Base-by-base conservation (phyloP, 2,888 invertebrate genomes). In the Terebella lapidaria region DNA sequence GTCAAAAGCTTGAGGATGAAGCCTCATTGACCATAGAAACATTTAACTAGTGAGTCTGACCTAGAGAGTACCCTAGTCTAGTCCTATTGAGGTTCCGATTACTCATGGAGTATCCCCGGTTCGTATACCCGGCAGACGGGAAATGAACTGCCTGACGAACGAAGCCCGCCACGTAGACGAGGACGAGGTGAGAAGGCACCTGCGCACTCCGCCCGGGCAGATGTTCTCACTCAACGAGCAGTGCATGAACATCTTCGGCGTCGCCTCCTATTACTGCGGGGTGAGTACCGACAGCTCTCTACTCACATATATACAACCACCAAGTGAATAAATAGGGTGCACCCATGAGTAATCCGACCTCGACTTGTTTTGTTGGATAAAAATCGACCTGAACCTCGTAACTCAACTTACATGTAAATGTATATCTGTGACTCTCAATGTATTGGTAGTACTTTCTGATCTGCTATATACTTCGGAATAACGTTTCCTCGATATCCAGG, bases 191-290 rank as follows among this genome's bases (percentile, higher is more conserved):
- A 46, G 54, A 5, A 58, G 27, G 22, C 18, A 42, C 3, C 27
- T 30, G 2, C 30, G 54, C 24, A 53, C 47, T 10, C 61, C 68
- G n/a, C 73, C 74, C 1, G 76, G 76, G 0, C 72, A 75, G 57
- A 55, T 67, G 18, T 68, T 69, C 54, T 58, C 62, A 26, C 69
- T 72, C 5, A 73, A 76, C 58, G 67, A 70, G 3, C 76, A 76
- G 59, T 76, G 76, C 51, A 60, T 66, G 26, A 62, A 69, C 51
- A 70, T 73, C 18, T 72, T 71, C 67, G 76, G 76, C 15, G 56
- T 61, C 4, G 59, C 57, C 0, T 73, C 74, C 15, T 74, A 70
- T 59, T 67, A 74, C 25, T 75, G 76, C 53, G 67, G 71, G 65
- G 76, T 76, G 68, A 54, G 66, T 62, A 3, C n/a, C 20, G 18